These are phyloP conservation scores for Melanchra persicariae DNA, from an alignment of 2,888 invertebrate species.

Conservation along the genomic window DNA sequence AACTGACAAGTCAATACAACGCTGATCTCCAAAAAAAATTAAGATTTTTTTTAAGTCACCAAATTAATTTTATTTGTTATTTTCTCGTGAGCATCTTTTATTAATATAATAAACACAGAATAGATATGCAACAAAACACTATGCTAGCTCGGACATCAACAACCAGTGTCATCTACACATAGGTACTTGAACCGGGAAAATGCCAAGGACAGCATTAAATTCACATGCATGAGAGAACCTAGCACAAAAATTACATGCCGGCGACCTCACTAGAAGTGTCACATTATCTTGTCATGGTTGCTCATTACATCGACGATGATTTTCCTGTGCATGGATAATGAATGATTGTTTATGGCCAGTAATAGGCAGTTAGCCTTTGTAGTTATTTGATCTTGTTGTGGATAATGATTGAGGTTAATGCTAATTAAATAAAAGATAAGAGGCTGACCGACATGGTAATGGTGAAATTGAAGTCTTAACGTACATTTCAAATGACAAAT, in stretches of 20 bases:
- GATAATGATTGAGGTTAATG: conserved; percentile 31
- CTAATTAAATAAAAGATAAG: neutral
- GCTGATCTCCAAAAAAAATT: too few species aligned
- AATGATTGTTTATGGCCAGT: conserved; percentile 45
- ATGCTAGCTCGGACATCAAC: neutral
- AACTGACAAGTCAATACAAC: too few species aligned
- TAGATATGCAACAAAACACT: neutral
- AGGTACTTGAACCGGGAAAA: neutral
- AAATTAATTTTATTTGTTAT: too few species aligned
- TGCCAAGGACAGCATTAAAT: conserved; percentile 14
- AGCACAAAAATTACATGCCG: conserved; percentile 26
- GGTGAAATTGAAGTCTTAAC: too few species aligned
- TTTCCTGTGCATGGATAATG: conserved; percentile 34
- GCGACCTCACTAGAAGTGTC: conserved; percentile 26
- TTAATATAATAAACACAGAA: too few species aligned
- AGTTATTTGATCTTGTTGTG: conserved; percentile 2
- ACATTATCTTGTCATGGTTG: conserved; percentile 44
- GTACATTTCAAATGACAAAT: too few species aligned
- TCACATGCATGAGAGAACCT: conserved; percentile 23
- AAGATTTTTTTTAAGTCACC: too few species aligned
- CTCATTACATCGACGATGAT: conserved; percentile 35
- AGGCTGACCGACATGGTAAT: neutral
- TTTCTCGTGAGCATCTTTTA: too few species aligned
- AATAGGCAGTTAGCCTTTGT: conserved; percentile 45
- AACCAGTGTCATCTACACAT: neutral